phyloP scores from a whole-genome alignment of 2,113 vertebrate species.

The Phalacrocorax pelagicus region DNA sequence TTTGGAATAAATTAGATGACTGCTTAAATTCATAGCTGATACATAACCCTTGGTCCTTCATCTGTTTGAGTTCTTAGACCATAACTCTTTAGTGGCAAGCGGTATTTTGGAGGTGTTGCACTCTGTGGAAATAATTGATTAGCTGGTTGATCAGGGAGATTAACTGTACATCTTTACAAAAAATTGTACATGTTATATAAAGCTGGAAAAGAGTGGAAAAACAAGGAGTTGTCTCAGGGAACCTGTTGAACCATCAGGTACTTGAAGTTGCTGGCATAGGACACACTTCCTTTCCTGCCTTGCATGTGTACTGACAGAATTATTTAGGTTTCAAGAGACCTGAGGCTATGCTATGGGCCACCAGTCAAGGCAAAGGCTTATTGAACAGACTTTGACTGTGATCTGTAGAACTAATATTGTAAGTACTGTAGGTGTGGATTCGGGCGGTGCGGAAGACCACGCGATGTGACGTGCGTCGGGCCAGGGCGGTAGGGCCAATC shows the following conservation, averaged over 20 bases:
- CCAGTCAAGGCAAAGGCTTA: background rate
- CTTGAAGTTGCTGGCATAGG: background rate
- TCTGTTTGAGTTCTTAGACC: background rate
- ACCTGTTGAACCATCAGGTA: background rate
- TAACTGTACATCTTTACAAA: background rate
- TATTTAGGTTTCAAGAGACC: background rate
- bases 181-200: background rate
- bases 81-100: background rate
- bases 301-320: background rate
- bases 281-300: background rate
- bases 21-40: background rate
- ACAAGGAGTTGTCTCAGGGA: background rate
- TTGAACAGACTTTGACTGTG: background rate
- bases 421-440: too few species aligned
- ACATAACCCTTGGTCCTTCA: background rate
- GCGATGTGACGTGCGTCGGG: too few species aligned
- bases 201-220: background rate
- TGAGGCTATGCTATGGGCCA: background rate
- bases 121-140: background rate
- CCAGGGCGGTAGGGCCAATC: too few species aligned
- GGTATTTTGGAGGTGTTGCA: background rate
- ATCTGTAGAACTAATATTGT: background rate
- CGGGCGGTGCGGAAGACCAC: too few species aligned
- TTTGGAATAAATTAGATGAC: background rate
- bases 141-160: rapidly evolving